Conservation (phyloP, 2,888 invertebrate genomes). For the Papilio gigon region DNA sequence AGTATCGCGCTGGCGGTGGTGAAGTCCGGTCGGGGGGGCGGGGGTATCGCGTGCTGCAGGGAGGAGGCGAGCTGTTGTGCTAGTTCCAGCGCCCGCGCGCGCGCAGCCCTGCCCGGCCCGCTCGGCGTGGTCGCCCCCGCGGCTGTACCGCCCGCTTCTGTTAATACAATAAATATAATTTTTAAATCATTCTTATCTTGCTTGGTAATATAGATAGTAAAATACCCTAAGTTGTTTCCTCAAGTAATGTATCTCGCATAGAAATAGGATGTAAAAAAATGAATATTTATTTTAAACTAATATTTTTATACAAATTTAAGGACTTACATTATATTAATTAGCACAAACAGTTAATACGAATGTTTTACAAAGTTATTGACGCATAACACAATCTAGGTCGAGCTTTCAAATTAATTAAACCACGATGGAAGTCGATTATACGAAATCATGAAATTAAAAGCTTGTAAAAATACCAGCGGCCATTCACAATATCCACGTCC, state of each 20-base stretch:
- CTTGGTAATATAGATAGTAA: background rate
- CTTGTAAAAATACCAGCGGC: constrained; percentile 21
- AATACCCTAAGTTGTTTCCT: background rate
- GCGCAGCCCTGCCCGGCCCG: constrained; percentile 73
- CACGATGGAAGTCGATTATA: constrained; percentile 12
- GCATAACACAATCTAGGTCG: constrained; percentile 16
- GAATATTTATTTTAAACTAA: background rate
- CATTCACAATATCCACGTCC: background rate
- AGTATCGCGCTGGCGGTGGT: constrained; percentile 85
- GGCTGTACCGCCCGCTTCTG: constrained; percentile 71
- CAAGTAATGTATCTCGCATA: background rate
- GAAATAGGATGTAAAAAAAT: constrained; percentile 13
- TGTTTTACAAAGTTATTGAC: constrained; percentile 12
- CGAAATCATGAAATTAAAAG: constrained; percentile 17
- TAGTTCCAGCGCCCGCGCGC: constrained; percentile 83
- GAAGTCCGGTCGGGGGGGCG: constrained; percentile 86
- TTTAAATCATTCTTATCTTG: background rate
- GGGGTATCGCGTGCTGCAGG: constrained; percentile 84
- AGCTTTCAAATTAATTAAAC: constrained; percentile 14
- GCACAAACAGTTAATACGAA: background rate
- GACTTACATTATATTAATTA: background rate
- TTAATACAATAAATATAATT: background rate
- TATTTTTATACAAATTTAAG: background rate
- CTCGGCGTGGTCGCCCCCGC: constrained; percentile 54
- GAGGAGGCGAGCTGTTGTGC: constrained; percentile 85